Percentiles rank a stretch among this genome's conserved stretches.
These are phyloP conservation scores for Oncorhynchus mykiss DNA, from an alignment of 2,113 vertebrate genomes.

Conservation along the genomic window DNA sequence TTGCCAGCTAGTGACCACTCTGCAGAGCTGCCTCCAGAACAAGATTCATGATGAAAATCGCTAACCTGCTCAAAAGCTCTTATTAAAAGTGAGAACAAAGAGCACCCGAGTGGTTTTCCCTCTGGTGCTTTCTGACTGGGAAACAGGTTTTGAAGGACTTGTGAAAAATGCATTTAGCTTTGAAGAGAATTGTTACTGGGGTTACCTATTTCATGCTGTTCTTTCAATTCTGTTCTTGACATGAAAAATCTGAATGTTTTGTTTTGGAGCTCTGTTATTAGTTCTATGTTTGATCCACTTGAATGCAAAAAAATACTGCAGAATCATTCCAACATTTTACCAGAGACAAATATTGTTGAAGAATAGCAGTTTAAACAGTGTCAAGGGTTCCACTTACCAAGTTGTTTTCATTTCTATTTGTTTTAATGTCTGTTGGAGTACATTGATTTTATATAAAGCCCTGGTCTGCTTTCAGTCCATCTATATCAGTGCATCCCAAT, in stretches of 20 bases:
- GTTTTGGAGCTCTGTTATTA: constrained; percentile 22
- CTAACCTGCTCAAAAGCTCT: constrained; percentile 35
- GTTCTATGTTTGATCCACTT: not conserved
- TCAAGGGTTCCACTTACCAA: constrained; percentile 54
- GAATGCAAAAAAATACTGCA: not conserved
- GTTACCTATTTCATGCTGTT: constrained; percentile 47
- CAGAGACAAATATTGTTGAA: constrained; percentile 43
- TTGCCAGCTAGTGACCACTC: too few species aligned
- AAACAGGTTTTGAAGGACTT: constrained; percentile 60
- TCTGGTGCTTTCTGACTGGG: constrained; percentile 52
- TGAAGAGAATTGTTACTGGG: constrained; percentile 63
- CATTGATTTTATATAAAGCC: constrained; percentile 67
- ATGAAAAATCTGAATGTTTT: constrained; percentile 52
- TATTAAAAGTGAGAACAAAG: constrained; percentile 73
- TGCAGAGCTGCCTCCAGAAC: too few species aligned
- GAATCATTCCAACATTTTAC: constrained; percentile 43
- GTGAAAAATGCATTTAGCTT: constrained; percentile 62
- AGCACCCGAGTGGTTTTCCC: constrained; percentile 49
- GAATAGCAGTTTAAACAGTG: constrained; percentile 50
- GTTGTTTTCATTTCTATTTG: constrained; percentile 37
- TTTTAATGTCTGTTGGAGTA: constrained; percentile 48
- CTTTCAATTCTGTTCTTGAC: constrained; percentile 49
- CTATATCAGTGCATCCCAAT: constrained; percentile 63
- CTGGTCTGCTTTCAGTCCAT: constrained; percentile 31
- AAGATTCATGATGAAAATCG: too few species aligned